Evolutionary conservation across 1,140 invertebrate genomes (phyloP).

Genomic region (Trissolcus basalis): DNA sequence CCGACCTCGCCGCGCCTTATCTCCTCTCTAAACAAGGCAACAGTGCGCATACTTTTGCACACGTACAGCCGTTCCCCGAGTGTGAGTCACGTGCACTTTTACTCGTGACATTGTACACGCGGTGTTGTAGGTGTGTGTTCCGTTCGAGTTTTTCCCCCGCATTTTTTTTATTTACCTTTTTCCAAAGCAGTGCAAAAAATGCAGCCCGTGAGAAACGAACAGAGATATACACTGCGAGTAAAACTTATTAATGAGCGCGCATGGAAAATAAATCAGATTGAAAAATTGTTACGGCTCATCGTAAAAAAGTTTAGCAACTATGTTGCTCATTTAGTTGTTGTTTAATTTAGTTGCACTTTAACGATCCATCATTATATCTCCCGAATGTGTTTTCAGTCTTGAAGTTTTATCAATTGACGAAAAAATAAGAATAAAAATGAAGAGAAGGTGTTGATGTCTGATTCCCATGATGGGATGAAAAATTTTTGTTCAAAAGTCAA

Average conservation of each 20-base stretch:
- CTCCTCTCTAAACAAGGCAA: slow-evolving; percentile 47
- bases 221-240: neutral
- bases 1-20: slow-evolving; percentile 44
- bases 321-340: too few species aligned
- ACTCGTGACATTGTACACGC: neutral
- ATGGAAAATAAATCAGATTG: neutral
- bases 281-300: too few species aligned
- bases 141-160: neutral
- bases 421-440: too few species aligned
- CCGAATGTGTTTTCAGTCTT: too few species aligned
- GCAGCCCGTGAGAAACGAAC: neutral
- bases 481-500: too few species aligned
- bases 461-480: too few species aligned
- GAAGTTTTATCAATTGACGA: too few species aligned
- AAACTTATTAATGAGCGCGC: neutral
- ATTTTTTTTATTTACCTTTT: neutral
- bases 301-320: too few species aligned
- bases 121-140: slow-evolving; percentile 1
- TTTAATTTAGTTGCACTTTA: too few species aligned
- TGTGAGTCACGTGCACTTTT: slow-evolving; percentile 7
- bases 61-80: neutral
- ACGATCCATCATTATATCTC: too few species aligned
- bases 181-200: neutral
- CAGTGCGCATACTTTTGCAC: slow-evolving; percentile 21
- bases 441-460: too few species aligned